Percentiles rank a stretch among this genome's conserved stretches.
phyloP scores from a whole-genome alignment of 1,140 invertebrate genomes.

The Heliconius himera region DNA sequence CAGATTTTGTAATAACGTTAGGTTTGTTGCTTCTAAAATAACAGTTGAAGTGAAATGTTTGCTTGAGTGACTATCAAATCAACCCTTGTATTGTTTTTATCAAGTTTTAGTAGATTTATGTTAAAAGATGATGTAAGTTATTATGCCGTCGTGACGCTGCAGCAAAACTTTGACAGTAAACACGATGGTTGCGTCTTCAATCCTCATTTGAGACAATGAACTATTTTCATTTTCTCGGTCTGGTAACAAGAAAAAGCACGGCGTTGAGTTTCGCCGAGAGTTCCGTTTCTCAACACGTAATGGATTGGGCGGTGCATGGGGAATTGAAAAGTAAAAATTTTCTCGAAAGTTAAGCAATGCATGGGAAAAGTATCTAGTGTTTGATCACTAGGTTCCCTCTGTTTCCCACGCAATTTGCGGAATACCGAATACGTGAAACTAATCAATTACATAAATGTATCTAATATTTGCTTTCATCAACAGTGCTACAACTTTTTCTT shows the following conservation, averaged over 20 bases:
- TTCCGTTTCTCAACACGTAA: neutral
- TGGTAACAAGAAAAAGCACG: neutral
- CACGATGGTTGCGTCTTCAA: no score
- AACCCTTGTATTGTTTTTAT: neutral
- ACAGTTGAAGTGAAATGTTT: neutral
- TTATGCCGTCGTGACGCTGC: no score
- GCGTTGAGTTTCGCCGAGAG: neutral
- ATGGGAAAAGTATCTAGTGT: neutral
- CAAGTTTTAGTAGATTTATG: no score
- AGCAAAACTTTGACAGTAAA: no score
- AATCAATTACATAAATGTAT: neutral
- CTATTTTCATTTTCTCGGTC: neutral
- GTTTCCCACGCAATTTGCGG: neutral
- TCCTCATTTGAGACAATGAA: no score
- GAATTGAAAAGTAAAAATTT: neutral
- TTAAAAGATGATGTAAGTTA: no score
- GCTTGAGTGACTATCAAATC: neutral
- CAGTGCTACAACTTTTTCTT: no score
- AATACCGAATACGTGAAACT: neutral
- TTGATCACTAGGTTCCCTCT: neutral
- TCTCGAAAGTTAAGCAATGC: neutral
- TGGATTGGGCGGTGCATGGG: neutral
- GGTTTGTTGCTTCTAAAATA: neutral
- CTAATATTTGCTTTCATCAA: no score
- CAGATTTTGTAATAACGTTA: constrained; percentile 8